Conservation (phyloP, 2,888 invertebrate genomes). For the Clusia tigrina region DNA sequence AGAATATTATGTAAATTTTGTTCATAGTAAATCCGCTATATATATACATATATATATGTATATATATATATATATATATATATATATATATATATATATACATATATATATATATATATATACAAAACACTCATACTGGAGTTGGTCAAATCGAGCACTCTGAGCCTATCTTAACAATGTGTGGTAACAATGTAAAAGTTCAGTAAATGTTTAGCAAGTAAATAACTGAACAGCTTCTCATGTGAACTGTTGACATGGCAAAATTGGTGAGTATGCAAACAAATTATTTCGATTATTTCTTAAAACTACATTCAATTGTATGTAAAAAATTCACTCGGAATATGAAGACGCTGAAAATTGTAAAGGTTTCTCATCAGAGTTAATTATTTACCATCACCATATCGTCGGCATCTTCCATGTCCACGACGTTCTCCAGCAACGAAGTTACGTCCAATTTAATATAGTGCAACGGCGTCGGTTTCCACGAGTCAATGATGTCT, state of each 20-base stretch:
- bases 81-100: neutral
- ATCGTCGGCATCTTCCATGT: slow-evolving; percentile 80
- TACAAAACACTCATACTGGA: neutral
- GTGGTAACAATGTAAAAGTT: neutral
- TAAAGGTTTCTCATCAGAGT: neutral
- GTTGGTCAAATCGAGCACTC: neutral
- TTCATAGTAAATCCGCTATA: too few species aligned
- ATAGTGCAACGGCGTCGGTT: slow-evolving; percentile 81
- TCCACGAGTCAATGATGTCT: slow-evolving; percentile 75
- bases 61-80: too few species aligned
- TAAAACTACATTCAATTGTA: neutral
- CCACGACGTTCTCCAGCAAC: slow-evolving; percentile 82
- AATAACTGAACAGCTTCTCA: neutral
- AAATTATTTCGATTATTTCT: neutral
- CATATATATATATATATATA: neutral
- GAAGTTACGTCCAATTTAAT: slow-evolving; percentile 83
- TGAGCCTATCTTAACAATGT: neutral
- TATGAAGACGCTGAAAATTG: neutral
- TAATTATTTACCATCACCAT: slow-evolving; percentile 63
- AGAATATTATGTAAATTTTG: too few species aligned
- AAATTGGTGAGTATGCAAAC: neutral
- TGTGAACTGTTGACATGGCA: neutral
- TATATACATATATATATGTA: too few species aligned
- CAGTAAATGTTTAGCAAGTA: neutral
- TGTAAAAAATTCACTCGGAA: neutral